phyloP scores from a whole-genome alignment of 2,113 vertebrate genomes.

The Ceyx margarethae region DNA sequence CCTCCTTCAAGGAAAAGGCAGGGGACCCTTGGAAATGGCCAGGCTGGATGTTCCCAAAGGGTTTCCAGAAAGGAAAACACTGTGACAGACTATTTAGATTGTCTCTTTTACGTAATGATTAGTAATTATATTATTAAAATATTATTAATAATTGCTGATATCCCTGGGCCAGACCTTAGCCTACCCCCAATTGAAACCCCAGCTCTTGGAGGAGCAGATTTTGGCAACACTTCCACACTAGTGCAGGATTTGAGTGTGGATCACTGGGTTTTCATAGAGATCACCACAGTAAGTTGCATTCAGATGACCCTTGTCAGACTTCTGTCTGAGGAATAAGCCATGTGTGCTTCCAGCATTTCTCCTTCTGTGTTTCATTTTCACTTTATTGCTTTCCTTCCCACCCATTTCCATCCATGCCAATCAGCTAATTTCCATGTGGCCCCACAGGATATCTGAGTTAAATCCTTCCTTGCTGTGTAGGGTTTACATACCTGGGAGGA shows the following conservation, averaged over 20 bases:
- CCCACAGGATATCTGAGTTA: neutral
- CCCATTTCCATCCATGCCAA: neutral
- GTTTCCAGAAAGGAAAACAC: neutral
- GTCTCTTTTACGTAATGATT: neutral
- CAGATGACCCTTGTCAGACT: neutral
- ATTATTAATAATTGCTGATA: neutral
- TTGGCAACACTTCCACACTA: neutral
- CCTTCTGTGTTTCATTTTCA: neutral
- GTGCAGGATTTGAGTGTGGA: neutral
- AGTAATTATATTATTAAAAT: neutral
- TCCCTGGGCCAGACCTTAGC: neutral
- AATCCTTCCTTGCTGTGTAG: neutral
- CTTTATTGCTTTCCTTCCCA: neutral
- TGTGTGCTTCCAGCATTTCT: neutral
- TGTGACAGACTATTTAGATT: neutral
- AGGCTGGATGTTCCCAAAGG: neutral
- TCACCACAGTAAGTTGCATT: neutral
- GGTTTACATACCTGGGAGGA: neutral
- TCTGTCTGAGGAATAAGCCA: neutral
- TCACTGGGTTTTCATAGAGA: neutral
- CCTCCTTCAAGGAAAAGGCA: neutral
- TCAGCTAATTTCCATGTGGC: neutral
- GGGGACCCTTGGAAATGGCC: neutral
- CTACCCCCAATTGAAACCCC: neutral
- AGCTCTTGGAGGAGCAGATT: neutral